These are phyloP conservation scores for Anableps anableps DNA, from an alignment of 2,797 vertebrate genomes.

Conservation along the genomic window DNA sequence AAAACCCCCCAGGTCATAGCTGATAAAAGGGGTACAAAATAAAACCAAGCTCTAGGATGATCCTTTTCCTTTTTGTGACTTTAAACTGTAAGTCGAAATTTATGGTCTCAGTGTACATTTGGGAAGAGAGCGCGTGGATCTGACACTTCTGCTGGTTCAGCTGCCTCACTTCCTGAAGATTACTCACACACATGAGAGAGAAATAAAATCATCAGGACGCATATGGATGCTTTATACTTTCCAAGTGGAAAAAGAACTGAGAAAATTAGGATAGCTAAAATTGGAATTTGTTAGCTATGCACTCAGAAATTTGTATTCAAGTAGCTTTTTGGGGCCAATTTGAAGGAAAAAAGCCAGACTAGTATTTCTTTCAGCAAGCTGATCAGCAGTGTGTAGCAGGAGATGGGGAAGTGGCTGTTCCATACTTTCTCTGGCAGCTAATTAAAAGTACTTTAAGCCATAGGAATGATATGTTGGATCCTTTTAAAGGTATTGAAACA, in stretches of 20 bases:
- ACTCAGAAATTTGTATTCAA: neutral
- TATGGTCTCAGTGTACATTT: neutral
- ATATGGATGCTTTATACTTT: conserved; percentile 2
- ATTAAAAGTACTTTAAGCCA: neutral
- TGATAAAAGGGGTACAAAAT: neutral
- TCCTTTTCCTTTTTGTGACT: conserved; percentile 5
- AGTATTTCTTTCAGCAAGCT: neutral
- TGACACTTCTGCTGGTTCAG: conserved; percentile 1
- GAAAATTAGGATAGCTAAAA: conserved; percentile 3
- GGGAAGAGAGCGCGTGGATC: neutral
- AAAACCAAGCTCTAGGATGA: neutral
- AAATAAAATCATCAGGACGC: conserved; percentile 4
- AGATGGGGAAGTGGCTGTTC: neutral
- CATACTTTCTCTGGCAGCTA: neutral
- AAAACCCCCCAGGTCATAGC: neutral
- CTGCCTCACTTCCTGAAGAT: conserved; percentile 13
- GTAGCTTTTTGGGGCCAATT: neutral
- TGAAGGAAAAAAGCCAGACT: neutral
- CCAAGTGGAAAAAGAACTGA: conserved; percentile 4
- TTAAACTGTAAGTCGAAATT: neutral
- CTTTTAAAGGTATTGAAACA: neutral
- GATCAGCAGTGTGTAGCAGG: neutral
- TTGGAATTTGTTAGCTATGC: neutral
- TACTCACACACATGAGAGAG: conserved; percentile 2
- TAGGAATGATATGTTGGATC: neutral